phyloP scores from a whole-genome alignment of 2,888 invertebrate species.

The Vannuccia rotundouncinata region DNA sequence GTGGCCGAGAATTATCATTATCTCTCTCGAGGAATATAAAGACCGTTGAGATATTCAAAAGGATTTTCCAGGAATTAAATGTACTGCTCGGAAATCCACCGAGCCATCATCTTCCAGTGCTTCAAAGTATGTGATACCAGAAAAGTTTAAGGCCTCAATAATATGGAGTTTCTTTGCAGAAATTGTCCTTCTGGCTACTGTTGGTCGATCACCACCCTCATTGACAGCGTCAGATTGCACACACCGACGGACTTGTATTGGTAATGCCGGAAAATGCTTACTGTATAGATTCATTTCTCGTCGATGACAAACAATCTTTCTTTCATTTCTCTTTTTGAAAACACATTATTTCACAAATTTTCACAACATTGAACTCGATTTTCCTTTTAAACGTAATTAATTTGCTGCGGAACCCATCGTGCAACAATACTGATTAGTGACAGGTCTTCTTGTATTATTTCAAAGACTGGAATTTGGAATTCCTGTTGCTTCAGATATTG shows the following conservation, averaged over 20 bases:
- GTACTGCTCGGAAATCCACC: too few species aligned
- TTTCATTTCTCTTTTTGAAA: background rate
- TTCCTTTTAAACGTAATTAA: too few species aligned
- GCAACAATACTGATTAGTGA: too few species aligned
- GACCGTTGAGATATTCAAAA: background rate
- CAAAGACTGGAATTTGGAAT: too few species aligned
- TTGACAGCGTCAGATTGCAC: background rate
- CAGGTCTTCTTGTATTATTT: too few species aligned
- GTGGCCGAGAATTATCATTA: background rate
- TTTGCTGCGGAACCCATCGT: too few species aligned
- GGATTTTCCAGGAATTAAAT: background rate
- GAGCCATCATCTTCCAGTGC: too few species aligned
- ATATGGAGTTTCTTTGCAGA: background rate
- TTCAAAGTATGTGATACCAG: too few species aligned
- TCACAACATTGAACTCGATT: too few species aligned
- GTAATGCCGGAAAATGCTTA: background rate
- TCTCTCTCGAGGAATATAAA: background rate
- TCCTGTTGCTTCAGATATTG: too few species aligned
- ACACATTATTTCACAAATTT: too few species aligned
- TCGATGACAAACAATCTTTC: background rate
- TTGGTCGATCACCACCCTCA: background rate
- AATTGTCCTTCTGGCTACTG: background rate
- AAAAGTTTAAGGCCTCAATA: background rate
- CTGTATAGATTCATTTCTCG: background rate
- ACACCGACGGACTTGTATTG: background rate